Evolutionary conservation across 2,888 invertebrate genomes (phyloP).

Genomic region (Caenorhabditis panamensis): DNA sequence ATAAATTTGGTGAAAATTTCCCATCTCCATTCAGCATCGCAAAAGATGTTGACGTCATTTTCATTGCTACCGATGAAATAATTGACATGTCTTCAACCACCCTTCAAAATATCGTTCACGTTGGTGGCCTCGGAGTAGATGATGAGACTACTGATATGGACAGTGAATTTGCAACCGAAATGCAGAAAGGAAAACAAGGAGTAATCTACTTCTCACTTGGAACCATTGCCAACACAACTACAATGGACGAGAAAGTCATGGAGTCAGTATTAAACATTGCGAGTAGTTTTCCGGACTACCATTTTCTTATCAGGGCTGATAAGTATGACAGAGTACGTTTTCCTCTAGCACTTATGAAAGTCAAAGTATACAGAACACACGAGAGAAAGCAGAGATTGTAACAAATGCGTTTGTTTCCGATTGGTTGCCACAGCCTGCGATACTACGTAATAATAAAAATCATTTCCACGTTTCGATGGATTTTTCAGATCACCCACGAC

Average conservation of each 20-base stretch:
- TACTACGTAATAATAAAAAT: slow-evolving; percentile 47
- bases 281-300: slow-evolving; percentile 66
- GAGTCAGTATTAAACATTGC: slow-evolving; percentile 65
- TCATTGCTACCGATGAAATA: slow-evolving; percentile 71
- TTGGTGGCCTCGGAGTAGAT: slow-evolving; percentile 70
- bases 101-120: slow-evolving; percentile 69
- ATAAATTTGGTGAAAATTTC: slow-evolving; percentile 59
- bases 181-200: slow-evolving; percentile 68
- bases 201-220: slow-evolving; percentile 73
- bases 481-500: slow-evolving; percentile 66
- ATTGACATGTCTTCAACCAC: slow-evolving; percentile 70
- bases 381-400: slow-evolving; percentile 29
- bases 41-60: slow-evolving; percentile 67
- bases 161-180: slow-evolving; percentile 56
- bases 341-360: not conserved
- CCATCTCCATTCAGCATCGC: slow-evolving; percentile 58
- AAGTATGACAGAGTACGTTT: slow-evolving; percentile 59
- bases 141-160: slow-evolving; percentile 40
- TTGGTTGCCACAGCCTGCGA: slow-evolving; percentile 71
- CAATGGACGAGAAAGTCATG: slow-evolving; percentile 62
- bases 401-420: slow-evolving; percentile 63
- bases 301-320: slow-evolving; percentile 71
- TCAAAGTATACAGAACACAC: slow-evolving; percentile 24
- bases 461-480: not conserved
- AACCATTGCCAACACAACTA: slow-evolving; percentile 68